Conservation (phyloP, 2,888 invertebrate genomes). For the Lasioglossum pauxillum region DNA sequence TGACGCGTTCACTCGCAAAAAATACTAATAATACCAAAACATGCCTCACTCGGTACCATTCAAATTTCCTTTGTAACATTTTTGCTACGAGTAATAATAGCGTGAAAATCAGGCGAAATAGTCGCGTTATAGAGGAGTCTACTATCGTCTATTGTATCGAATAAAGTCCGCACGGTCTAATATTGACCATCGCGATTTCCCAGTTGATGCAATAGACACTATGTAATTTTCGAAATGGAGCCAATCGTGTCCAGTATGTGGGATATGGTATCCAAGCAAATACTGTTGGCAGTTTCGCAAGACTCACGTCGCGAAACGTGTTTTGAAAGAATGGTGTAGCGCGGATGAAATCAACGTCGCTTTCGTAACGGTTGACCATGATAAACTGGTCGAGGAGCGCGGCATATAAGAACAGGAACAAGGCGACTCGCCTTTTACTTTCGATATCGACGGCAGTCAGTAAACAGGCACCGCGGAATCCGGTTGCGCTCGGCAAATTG, state of each 20-base stretch:
- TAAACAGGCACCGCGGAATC: constrained; percentile 48
- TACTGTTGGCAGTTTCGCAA: constrained; percentile 11
- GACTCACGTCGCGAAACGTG: background rate
- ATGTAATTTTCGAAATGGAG: background rate
- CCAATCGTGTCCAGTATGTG: background rate
- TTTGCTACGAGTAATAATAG: too few relatives aligned
- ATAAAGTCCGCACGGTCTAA: background rate
- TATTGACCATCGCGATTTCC: background rate
- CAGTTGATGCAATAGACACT: background rate
- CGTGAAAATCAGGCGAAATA: too few relatives aligned
- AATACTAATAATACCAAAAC: too few relatives aligned
- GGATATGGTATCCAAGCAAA: background rate
- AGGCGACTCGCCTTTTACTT: constrained; percentile 83
- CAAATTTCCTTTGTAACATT: too few relatives aligned
- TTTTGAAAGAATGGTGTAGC: constrained; percentile 32
- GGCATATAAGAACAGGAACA: constrained; percentile 76
- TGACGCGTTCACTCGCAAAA: too few relatives aligned
- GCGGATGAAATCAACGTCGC: constrained; percentile 32
- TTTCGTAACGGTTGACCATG: constrained; percentile 56
- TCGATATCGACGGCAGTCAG: constrained; percentile 69
- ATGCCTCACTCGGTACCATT: too few relatives aligned
- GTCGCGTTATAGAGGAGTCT: background rate
- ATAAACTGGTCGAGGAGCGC: constrained; percentile 59
- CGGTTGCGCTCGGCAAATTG: constrained; percentile 53
- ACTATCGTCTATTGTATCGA: background rate